Evolutionary conservation across 1,140 invertebrate species (phyloP), one percentile per base, ranked within the genome.

Genomic region (Drosophila jambulina): DNA sequence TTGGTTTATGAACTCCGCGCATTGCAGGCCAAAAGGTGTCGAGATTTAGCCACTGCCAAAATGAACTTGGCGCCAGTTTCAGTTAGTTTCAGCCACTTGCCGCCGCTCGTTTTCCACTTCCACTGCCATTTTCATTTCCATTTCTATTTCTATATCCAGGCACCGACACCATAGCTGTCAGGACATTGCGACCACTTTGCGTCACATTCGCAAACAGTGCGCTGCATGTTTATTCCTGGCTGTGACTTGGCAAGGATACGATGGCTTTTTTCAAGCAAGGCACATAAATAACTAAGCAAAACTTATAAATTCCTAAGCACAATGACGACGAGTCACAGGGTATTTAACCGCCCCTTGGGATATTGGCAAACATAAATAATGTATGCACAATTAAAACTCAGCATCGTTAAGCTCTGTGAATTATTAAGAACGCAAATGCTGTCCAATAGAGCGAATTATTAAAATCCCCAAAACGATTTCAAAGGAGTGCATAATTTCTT

Each of bases 1-100:
- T 88, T 88, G 78, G 78, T 88, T 88, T 88, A 88, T 88, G 85
- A 88, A 84, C 85, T 81, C 58, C 61, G 27, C 43, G 70, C 75
- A 74, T 78, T 45, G 59, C 43, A 61, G 59, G 58, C 62, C 57
- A 78, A 68, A 81, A 75, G 60, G 82, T 78, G 84, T 49, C 45
- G 45, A 70, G 84, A 87, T 88, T 87, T 80, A 70, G 57, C 60
- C 71, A 68, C 51, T 67, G 71, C 59, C 63, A 88, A 88, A 87
- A 88, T 78, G 77, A 88, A 88, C 67, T 88, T 87, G 84, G 77
- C 84, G 80, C 36, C 65, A 61, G 46, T 68, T 68, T 36, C 67
- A 75, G 61, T 51, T 72, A 86, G 61, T 77, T 64, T 38, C 38
- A 42, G 54, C 58, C 59, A 74, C 67, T 71, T 57, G 32, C 75